phyloP scores from a whole-genome alignment of 2,888 invertebrate species.

The Aphidius colemani region DNA sequence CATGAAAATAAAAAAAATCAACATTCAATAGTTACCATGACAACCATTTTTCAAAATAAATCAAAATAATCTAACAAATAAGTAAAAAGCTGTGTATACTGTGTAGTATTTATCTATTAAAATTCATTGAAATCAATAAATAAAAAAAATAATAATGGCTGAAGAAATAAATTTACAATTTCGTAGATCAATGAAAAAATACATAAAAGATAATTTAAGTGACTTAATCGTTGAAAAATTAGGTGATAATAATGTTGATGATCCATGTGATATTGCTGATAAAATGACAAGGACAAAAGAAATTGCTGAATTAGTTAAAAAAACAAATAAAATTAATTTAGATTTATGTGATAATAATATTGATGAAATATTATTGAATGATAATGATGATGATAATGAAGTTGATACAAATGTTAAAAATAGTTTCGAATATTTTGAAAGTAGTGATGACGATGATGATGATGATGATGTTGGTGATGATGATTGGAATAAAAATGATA shows the following conservation, averaged over 20 bases:
- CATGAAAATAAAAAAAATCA: constrained; percentile 1
- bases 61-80: too few species aligned
- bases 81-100: too few species aligned
- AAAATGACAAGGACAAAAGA: constrained; percentile 29
- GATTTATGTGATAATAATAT: constrained; percentile 1
- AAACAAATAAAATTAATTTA: neutral
- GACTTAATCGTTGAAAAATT: constrained; percentile 23
- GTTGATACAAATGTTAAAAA: constrained; percentile 43
- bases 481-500: constrained; percentile 43
- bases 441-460: constrained; percentile 22
- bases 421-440: constrained; percentile 36
- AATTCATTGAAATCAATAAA: constrained; percentile 30
- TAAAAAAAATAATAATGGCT: constrained; percentile 45
- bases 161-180: neutral
- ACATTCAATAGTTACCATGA: neutral
- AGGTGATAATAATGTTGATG: constrained; percentile 19
- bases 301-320: constrained; percentile 14
- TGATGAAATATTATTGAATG: constrained; percentile 1
- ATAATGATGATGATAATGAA: constrained; percentile 20
- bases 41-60: too few species aligned
- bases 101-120: too few species aligned
- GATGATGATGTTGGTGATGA: constrained; percentile 41
- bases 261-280: constrained; percentile 19
- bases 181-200: constrained; percentile 38
- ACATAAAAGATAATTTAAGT: constrained; percentile 48